Conservation (phyloP, 2,797 vertebrate species). For the Amniataba percoides region DNA sequence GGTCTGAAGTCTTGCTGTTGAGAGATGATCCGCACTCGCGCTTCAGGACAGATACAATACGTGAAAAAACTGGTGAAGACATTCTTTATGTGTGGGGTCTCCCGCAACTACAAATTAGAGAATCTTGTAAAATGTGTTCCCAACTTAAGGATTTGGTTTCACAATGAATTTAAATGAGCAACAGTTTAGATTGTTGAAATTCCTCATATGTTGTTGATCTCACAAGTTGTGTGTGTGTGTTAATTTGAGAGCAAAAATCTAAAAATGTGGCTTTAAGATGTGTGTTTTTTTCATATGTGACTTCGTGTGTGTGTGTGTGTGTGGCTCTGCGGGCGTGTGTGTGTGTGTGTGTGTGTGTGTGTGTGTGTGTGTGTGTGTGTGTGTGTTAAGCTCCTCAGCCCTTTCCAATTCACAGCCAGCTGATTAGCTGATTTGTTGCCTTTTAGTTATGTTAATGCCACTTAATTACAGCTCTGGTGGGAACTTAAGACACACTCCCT, state of each 20-base stretch:
- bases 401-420: slow-evolving; percentile 53
- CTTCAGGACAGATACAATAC: background rate
- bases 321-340: no score
- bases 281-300: background rate
- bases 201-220: slow-evolving; percentile 39
- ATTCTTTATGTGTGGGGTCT: slow-evolving; percentile 46
- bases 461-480: slow-evolving; percentile 77
- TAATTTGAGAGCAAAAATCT: slow-evolving; percentile 14
- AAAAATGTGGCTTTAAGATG: slow-evolving; percentile 8
- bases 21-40: background rate
- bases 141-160: slow-evolving; percentile 39
- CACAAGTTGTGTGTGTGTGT: slow-evolving; percentile 1
- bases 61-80: slow-evolving; percentile 12
- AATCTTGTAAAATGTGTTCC: slow-evolving; percentile 38
- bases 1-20: slow-evolving; percentile 9
- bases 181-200: slow-evolving; percentile 27
- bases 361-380: slow-evolving; percentile 11
- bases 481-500: slow-evolving; percentile 33
- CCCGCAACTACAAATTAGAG: slow-evolving; percentile 29
- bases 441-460: slow-evolving; percentile 82
- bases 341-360: slow-evolving; percentile 28
- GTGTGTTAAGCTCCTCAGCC: slow-evolving; percentile 36
- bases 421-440: slow-evolving; percentile 83
- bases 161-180: slow-evolving; percentile 38
- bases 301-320: background rate